phyloP scores from a whole-genome alignment of 2,888 invertebrate species.

The Agrilus cyanescens region DNA sequence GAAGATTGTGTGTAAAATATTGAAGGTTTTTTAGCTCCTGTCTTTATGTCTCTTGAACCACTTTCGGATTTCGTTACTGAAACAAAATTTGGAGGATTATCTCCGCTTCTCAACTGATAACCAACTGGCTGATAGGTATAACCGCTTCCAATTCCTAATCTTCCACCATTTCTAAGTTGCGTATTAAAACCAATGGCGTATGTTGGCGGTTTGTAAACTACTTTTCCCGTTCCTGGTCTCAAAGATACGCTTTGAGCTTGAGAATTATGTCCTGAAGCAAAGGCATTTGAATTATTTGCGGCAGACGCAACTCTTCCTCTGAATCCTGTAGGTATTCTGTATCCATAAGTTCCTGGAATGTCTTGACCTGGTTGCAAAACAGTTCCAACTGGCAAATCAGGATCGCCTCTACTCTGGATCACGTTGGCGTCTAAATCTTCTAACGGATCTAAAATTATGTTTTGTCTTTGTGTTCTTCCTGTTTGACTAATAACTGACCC shows the following conservation, averaged over 20 bases:
- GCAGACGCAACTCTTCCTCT: conserved; percentile 53
- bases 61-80: conserved; percentile 72
- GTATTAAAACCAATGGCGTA: conserved; percentile 30
- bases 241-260: conserved; percentile 54
- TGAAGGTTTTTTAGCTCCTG: conserved; percentile 61
- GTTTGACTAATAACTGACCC: conserved; percentile 37
- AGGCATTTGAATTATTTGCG: conserved; percentile 47
- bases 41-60: conserved; percentile 44
- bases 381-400: conserved; percentile 41
- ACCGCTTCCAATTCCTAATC: conserved; percentile 28
- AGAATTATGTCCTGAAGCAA: conserved; percentile 49
- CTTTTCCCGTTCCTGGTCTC: conserved; percentile 28
- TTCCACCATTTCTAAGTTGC: conserved; percentile 22
- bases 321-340: conserved; percentile 56
- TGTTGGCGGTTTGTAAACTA: conserved; percentile 27
- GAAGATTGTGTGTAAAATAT: conserved; percentile 79
- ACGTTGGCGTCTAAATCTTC: conserved; percentile 47
- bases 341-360: conserved; percentile 54
- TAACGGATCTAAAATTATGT: conserved; percentile 47
- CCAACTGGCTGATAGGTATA: conserved; percentile 29
- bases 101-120: conserved; percentile 27
- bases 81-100: conserved; percentile 53
- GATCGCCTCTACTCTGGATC: conserved; percentile 42
- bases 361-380: conserved; percentile 53
- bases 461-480: conserved; percentile 48